Percentiles rank a stretch among this genome's conserved stretches.
These are phyloP conservation scores for Eledone cirrhosa DNA, from an alignment of 2,888 invertebrate genomes.

Conservation along the genomic window DNA sequence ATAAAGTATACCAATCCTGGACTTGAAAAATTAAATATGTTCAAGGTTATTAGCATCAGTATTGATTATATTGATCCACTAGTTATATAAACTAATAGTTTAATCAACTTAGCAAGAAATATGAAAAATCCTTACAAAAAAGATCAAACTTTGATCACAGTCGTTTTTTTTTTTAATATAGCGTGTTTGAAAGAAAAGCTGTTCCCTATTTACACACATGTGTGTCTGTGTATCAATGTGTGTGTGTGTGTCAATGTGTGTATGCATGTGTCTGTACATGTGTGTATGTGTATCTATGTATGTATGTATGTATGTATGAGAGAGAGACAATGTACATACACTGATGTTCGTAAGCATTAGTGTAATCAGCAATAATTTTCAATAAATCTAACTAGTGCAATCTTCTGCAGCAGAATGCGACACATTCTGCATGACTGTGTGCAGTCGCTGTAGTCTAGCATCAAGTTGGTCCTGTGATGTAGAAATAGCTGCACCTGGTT, in stretches of 20 bases:
- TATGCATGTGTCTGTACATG: background rate
- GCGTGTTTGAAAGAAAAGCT: too few relatives aligned
- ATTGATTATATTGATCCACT: background rate
- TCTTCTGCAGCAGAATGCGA: background rate
- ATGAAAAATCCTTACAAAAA: too few relatives aligned
- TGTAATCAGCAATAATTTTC: background rate
- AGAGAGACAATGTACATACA: background rate
- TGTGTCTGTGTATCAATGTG: too few relatives aligned
- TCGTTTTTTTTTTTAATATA: too few relatives aligned
- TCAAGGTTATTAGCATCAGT: background rate
- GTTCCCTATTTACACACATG: too few relatives aligned
- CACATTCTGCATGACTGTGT: constrained; percentile 76
- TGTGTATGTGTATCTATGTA: background rate
- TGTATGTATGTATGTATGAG: background rate
- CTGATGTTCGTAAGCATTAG: background rate
- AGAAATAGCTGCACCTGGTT: constrained; percentile 51
- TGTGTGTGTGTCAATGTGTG: background rate
- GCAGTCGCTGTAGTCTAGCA: constrained; percentile 78
- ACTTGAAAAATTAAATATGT: background rate
- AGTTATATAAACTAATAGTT: background rate
- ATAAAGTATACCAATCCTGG: background rate
- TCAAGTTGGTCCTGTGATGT: constrained; percentile 57
- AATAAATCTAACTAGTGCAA: background rate
- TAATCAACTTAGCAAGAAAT: background rate
- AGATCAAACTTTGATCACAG: too few relatives aligned